phyloP scores from a whole-genome alignment of 1,140 invertebrate species.

The Mactra quadrangularis region DNA sequence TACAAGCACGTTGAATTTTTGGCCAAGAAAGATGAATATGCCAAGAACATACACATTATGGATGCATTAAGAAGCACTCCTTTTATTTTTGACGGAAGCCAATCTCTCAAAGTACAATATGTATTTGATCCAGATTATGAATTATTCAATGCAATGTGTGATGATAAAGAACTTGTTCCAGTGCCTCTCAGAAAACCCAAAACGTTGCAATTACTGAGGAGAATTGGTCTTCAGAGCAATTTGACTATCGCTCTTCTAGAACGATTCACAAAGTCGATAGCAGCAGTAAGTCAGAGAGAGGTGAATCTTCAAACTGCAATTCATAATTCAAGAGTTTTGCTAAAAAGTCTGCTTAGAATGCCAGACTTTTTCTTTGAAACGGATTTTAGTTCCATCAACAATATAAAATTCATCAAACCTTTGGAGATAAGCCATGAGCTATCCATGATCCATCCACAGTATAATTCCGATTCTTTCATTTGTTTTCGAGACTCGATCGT shows the following conservation, averaged over 20 bases:
- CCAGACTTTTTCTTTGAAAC: neutral
- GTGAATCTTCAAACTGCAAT: conserved; percentile 19
- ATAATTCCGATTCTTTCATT: neutral
- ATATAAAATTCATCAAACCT: conserved; percentile 64
- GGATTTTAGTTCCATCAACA: conserved; percentile 24
- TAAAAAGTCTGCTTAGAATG: conserved; percentile 27
- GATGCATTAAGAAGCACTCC: no score
- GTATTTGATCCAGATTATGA: conserved; percentile 61
- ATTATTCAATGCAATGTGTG: conserved; percentile 62
- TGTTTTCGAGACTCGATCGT: neutral
- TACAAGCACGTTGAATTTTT: conserved; percentile 55
- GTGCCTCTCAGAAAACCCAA: conserved; percentile 1
- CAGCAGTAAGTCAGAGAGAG: conserved; percentile 19
- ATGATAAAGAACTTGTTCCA: conserved; percentile 50
- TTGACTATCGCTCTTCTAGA: conserved; percentile 58
- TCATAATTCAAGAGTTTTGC: conserved; percentile 43
- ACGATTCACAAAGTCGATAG: conserved; percentile 59
- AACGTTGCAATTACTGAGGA: conserved; percentile 53
- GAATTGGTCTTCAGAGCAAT: conserved; percentile 52
- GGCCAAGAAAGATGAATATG: neutral
- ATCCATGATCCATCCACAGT: neutral
- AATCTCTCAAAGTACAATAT: neutral
- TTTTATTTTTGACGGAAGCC: conserved; percentile 26
- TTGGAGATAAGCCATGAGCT: conserved; percentile 14
- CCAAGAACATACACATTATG: no score